Evolutionary conservation across 1,140 invertebrate genomes (phyloP).

Genomic region (Pachypsylla venusta): DNA sequence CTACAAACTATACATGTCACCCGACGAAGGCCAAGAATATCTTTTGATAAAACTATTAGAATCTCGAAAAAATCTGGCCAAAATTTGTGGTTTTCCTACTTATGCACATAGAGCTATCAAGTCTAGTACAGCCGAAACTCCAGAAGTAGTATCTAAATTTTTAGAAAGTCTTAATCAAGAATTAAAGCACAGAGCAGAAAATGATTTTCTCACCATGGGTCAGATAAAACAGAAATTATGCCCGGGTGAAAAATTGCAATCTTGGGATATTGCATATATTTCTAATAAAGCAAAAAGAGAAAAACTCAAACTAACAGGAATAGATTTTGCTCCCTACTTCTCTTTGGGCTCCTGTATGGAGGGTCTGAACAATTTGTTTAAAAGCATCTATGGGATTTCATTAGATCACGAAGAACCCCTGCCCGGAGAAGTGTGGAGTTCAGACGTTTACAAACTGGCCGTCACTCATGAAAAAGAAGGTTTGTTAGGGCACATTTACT

Average conservation of each 20-base stretch:
- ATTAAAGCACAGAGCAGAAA: conserved; percentile 42
- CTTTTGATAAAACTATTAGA: conserved; percentile 55
- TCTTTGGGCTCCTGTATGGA: conserved; percentile 93
- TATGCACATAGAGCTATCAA: conserved; percentile 79
- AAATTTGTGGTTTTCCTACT: conserved; percentile 70
- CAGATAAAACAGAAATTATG: conserved; percentile 49
- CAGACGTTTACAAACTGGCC: conserved; percentile 75
- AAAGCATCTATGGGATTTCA: conserved; percentile 61
- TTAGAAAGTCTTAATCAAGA: conserved; percentile 57
- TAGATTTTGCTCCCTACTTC: conserved; percentile 75
- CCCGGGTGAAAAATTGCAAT: conserved; percentile 25
- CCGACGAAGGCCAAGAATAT: conserved; percentile 58
- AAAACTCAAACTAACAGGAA: conserved; percentile 45
- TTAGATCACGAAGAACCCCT: conserved; percentile 52
- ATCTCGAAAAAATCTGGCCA: conserved; percentile 58
- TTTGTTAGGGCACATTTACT: conserved; percentile 86
- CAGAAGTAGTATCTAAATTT: conserved; percentile 63
- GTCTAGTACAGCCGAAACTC: conserved; percentile 68
- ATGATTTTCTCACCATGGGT: conserved; percentile 57
- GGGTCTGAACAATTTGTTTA: conserved; percentile 72
- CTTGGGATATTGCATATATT: conserved; percentile 76
- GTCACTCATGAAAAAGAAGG: conserved; percentile 64
- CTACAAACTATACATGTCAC: conserved; percentile 71
- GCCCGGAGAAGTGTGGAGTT: conserved; percentile 67
- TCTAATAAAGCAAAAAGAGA: conserved; percentile 51